These are phyloP conservation scores for Mantis religiosa DNA, from an alignment of 2,888 invertebrate genomes.

Conservation along the genomic window DNA sequence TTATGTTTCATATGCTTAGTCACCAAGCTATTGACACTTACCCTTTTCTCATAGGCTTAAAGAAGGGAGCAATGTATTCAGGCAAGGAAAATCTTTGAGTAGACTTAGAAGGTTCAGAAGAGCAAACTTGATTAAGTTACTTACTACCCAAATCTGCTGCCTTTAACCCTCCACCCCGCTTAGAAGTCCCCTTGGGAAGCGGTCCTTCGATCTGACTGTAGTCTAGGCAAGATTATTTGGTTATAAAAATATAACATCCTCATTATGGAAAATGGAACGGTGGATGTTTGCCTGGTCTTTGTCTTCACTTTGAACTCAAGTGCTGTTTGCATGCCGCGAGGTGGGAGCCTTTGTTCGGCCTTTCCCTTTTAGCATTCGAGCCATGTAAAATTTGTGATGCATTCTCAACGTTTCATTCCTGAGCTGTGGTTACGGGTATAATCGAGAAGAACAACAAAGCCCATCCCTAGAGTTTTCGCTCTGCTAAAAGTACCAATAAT, in stretches of 20 bases:
- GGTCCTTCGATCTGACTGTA: background rate
- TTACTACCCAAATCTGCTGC: background rate
- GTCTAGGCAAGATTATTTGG: background rate
- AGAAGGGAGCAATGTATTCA: background rate
- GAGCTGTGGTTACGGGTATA: background rate
- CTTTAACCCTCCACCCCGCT: background rate
- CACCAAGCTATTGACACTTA: background rate
- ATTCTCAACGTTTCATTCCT: background rate
- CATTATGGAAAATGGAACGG: background rate
- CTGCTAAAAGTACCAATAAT: background rate
- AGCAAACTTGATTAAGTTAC: background rate
- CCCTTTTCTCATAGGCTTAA: background rate
- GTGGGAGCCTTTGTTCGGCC: background rate
- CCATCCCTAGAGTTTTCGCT: background rate
- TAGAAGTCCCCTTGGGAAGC: background rate
- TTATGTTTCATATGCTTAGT: background rate
- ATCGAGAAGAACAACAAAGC: background rate
- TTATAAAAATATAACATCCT: background rate
- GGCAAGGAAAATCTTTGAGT: background rate
- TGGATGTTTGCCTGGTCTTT: background rate
- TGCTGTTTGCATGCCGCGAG: background rate
- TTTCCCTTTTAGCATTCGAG: background rate
- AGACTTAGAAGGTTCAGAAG: background rate
- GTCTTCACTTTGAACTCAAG: background rate
- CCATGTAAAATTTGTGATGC: background rate